Base-by-base conservation (phyloP, 2,113 vertebrate species). In the Cryptoleucopteryx plumbea region DNA sequence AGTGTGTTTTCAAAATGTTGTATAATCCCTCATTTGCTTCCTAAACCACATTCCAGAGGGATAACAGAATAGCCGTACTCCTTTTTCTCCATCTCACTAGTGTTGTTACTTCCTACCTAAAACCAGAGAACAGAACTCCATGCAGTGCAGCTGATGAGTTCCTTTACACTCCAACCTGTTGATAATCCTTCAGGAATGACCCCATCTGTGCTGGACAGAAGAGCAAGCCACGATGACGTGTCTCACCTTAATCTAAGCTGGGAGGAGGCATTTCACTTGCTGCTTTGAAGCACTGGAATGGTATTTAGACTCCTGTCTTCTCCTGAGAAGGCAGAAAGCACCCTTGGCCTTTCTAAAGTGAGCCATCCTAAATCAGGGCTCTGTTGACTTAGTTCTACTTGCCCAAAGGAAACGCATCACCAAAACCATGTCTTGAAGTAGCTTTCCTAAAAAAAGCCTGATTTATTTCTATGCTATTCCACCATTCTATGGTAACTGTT, bases 401-500 rank as follows among this genome's bases (percentile, higher is more conserved):
- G 48, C 38, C 56, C 50, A 62, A 79, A 78, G 31, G 75, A 86
- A 90, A 91, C 47, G 32, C 38, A 58, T 19, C 36, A 52, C 29
- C 77, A 88, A 81, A 95, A 56, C 34, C 25, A 38, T 0, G 3
- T 42, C 31, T 62, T 90, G 55, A 63, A 27, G 32, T 27, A 88
- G 56, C 19, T 87, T 71, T 86, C 73, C 50, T 61, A 23, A 87
- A 78, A 77, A 80, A 80, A 74, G 22, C 16, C 47, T 25, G 47
- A 42, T 90, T 90, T 93, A 88, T 90, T 87, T 94, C 61, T 71
- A 14, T 82, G 86, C 31, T 18, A 16, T 75, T 72, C 68, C 32
- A 71, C 55, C 38, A 27, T 6, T 48, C 47, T 48, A 22, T 92
- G 38, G 56, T 62, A 95, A 73, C 36, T 88, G 23, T 90, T 90